Evolutionary conservation across 2,797 vertebrate species (phyloP), one percentile per base, ranked within the genome.

Genomic region (Huso huso): DNA sequence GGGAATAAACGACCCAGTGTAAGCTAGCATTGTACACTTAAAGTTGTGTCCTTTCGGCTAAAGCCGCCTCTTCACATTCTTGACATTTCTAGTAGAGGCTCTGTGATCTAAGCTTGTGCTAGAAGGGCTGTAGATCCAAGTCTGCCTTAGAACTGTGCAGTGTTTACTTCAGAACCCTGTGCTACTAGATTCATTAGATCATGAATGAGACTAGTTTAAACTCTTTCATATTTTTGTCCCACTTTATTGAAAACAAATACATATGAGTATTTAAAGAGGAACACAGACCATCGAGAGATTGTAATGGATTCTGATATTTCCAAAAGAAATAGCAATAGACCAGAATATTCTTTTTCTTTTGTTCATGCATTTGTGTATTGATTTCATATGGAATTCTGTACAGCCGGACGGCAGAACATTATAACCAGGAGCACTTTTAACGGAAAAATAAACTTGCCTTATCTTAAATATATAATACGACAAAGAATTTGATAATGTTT

Each of bases 1-100:
- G 92, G 92, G 93, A 94, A 96, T 95, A 93, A 92, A 91, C 91
- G 92, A 95, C 93, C 92, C 92, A 91, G 91, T 92, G 87, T 91
- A 92, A 93, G 91, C 92, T 91, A 90, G 93, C 88, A 92, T 93
- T 92, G 90, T 88, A 86, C 93, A 93, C 94, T 97, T 95, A 93
- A 94, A 94, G 87, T 91, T 89, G 87, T 89, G 88, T 92, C 91
- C 87, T 91, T 89, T 89, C 85, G 83, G 86, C 85, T 87, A 86
- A 92, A 93, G 90, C 88, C 86, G 83, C 87, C 84, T 90, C 86
- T 86, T 90, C 84, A 88, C 81, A 83, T 86, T 86, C 87, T 90
- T 90, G 86, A 92, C 88, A 88, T 89, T 89, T 88, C 88, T 84
- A 86, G 90, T 89, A 86, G 85, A 86, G 80, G 81, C 80, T 83